phyloP scores from a whole-genome alignment of 1,140 invertebrate species.

The Schmidtea mediterranea region DNA sequence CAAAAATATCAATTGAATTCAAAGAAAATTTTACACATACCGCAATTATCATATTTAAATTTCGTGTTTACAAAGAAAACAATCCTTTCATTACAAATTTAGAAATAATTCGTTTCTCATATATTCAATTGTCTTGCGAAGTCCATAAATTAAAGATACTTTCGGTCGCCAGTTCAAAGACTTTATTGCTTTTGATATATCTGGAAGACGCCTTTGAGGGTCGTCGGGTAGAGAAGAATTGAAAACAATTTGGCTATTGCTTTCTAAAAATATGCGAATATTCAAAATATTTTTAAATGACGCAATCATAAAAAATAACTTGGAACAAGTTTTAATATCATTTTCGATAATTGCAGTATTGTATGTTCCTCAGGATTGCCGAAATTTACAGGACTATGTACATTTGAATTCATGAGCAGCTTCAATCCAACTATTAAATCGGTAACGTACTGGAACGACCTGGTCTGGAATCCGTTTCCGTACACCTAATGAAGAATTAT shows the following conservation, averaged over 20 bases:
- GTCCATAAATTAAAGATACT: conserved; percentile 46
- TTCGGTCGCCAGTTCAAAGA: conserved; percentile 76
- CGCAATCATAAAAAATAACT: not conserved
- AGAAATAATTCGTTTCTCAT: conserved; percentile 52
- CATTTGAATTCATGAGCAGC: conserved; percentile 71
- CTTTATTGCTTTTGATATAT: conserved; percentile 58
- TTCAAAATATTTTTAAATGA: not conserved
- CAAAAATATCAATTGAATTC: no score
- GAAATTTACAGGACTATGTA: conserved; percentile 67
- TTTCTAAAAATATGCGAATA: conserved; percentile 38
- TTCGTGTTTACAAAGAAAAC: no score
- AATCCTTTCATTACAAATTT: no score
- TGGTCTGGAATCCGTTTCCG: conserved; percentile 73
- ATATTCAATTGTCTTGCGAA: conserved; percentile 63
- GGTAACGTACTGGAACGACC: conserved; percentile 89
- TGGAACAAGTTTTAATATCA: conserved; percentile 44
- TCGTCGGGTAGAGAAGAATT: conserved; percentile 57
- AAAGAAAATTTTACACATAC: no score
- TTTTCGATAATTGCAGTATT: conserved; percentile 72
- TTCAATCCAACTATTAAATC: conserved; percentile 85
- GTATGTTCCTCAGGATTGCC: conserved; percentile 93
- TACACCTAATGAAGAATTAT: conserved; percentile 41
- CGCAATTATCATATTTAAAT: no score
- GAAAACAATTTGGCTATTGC: conserved; percentile 51
- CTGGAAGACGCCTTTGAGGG: conserved; percentile 65